Conservation (phyloP, 2,113 vertebrate species). For the Prunella himalayana region DNA sequence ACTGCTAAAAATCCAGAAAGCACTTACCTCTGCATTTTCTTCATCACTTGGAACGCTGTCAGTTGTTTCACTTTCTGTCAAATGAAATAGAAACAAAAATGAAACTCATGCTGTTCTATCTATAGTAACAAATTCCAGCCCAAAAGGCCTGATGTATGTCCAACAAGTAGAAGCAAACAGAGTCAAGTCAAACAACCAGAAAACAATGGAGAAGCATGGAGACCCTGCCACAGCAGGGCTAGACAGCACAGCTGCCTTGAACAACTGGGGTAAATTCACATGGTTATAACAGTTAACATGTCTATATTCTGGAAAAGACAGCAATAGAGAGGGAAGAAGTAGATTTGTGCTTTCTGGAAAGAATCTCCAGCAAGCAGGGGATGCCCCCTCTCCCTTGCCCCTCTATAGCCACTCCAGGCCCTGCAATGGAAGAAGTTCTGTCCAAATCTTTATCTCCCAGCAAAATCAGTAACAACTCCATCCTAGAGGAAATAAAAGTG, state of each 20-base stretch:
- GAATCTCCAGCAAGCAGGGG: neutral
- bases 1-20: neutral
- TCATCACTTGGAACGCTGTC: constrained; percentile 90
- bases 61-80: constrained; percentile 91
- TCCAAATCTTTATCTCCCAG: neutral
- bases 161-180: neutral
- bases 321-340: neutral
- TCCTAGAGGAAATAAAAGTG: neutral
- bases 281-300: neutral
- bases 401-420: neutral
- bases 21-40: constrained; percentile 83
- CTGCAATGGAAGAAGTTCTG: neutral
- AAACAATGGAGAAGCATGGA: neutral
- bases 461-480: neutral
- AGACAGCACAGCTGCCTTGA: neutral
- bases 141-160: neutral
- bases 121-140: neutral
- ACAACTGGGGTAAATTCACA: neutral
- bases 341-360: neutral
- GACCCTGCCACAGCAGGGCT: neutral
- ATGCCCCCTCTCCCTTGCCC: neutral
- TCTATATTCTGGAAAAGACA: neutral
- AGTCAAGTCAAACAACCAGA: neutral
- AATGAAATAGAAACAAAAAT: constrained; percentile 57
- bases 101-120: neutral